These are phyloP conservation scores for Heterodera carotae DNA, from an alignment of 1,140 invertebrate species.

Conservation along the genomic window DNA sequence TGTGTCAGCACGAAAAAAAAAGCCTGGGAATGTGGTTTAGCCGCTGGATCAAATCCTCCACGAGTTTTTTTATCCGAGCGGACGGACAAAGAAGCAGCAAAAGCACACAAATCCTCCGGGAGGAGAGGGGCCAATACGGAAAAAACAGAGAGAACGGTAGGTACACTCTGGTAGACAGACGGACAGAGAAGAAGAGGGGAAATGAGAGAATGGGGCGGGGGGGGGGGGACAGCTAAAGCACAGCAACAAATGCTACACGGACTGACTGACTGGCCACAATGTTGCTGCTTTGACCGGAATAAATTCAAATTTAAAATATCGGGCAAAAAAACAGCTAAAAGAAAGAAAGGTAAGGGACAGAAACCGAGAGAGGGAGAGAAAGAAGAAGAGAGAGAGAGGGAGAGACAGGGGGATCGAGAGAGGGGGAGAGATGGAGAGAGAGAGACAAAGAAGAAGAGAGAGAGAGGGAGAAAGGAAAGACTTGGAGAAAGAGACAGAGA, in stretches of 20 bases:
- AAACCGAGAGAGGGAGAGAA: background rate
- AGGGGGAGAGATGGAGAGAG: background rate
- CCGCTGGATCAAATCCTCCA: background rate
- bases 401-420: background rate
- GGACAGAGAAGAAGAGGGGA: background rate
- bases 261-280: too few relatives aligned
- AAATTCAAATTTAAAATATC: too few relatives aligned
- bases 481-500: background rate
- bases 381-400: background rate
- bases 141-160: background rate
- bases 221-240: too few relatives aligned
- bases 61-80: conserved; percentile 5
- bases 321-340: background rate
- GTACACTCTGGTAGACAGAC: background rate
- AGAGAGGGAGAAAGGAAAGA: background rate
- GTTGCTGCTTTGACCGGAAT: too few relatives aligned
- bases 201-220: too few relatives aligned
- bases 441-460: background rate
- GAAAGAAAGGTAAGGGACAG: background rate
- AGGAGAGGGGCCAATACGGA: background rate
- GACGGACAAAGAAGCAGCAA: background rate
- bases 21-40: conserved; percentile 17
- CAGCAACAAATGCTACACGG: too few relatives aligned
- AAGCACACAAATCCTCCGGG: background rate
- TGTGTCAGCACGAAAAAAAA: background rate